These are phyloP conservation scores for Siniperca chuatsi DNA, from an alignment of 2,113 vertebrate species.

Conservation along the genomic window DNA sequence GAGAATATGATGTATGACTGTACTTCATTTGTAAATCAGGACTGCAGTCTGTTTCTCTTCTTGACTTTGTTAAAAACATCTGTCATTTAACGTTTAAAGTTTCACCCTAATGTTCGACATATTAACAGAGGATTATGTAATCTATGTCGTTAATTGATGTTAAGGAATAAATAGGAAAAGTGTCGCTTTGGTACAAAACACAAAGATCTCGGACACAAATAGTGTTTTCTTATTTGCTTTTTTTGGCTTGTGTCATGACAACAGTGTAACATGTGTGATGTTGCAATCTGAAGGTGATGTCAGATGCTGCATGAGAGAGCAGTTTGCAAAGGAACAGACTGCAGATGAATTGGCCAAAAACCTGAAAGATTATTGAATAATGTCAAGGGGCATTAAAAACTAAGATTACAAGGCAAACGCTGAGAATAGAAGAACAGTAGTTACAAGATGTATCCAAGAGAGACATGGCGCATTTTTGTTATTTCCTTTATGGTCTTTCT, in stretches of 20 bases:
- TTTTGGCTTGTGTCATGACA: neutral
- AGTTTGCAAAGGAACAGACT: neutral
- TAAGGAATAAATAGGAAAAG: neutral
- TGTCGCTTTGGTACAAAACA: neutral
- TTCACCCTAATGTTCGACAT: too few relatives aligned
- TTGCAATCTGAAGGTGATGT: constrained; percentile 1
- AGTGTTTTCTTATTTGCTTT: neutral
- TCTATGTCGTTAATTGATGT: neutral
- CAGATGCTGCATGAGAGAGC: constrained; percentile 2
- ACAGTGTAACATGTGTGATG: too few relatives aligned
- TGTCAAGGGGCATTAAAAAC: neutral
- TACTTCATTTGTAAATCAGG: too few relatives aligned
- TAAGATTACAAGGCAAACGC: neutral
- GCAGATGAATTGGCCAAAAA: neutral
- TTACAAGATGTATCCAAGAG: neutral
- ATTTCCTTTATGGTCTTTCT: neutral
- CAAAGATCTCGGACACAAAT: neutral
- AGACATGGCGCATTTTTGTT: neutral
- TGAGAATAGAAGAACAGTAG: neutral
- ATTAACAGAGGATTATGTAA: neutral
- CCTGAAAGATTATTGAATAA: neutral
- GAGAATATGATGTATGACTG: too few relatives aligned
- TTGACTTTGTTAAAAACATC: too few relatives aligned
- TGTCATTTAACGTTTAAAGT: too few relatives aligned
- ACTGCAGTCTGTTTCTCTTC: too few relatives aligned